These are phyloP conservation scores for Sarcophaga bullata DNA, from an alignment of 1,140 invertebrate genomes.

Conservation along the genomic window DNA sequence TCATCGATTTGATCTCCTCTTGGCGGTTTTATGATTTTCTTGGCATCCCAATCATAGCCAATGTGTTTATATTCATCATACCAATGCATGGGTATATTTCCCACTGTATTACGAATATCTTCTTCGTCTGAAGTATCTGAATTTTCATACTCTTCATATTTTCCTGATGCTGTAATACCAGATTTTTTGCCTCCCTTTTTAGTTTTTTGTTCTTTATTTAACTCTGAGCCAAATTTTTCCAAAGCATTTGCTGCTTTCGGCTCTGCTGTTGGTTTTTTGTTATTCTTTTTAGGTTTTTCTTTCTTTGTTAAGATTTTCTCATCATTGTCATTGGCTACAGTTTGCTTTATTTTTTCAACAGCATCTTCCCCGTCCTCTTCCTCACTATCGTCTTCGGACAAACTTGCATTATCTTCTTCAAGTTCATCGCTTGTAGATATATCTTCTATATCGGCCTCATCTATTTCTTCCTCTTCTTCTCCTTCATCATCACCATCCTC, in stretches of 20 bases:
- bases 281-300: background rate
- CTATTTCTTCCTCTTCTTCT: slow-evolving; percentile 46
- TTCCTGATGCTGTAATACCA: slow-evolving; percentile 42
- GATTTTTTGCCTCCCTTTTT: slow-evolving; percentile 17
- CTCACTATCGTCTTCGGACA: slow-evolving; percentile 9
- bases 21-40: slow-evolving; percentile 87
- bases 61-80: slow-evolving; percentile 97
- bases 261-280: background rate
- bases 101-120: slow-evolving; percentile 95
- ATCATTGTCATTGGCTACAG: background rate
- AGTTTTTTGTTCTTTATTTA: slow-evolving; percentile 39
- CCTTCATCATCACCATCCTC: slow-evolving; percentile 48
- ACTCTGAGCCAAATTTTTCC: slow-evolving; percentile 7
- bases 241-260: background rate
- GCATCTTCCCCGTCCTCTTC: background rate
- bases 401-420: slow-evolving; percentile 42
- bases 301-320: slow-evolving; percentile 1
- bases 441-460: slow-evolving; percentile 49
- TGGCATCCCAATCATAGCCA: slow-evolving; percentile 94
- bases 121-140: slow-evolving; percentile 67
- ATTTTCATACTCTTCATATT: slow-evolving; percentile 54
- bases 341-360: background rate
- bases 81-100: slow-evolving; percentile 97
- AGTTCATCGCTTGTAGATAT: slow-evolving; percentile 52
- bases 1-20: slow-evolving; percentile 92